phyloP scores from a whole-genome alignment of 2,113 vertebrate species.

The Hyperopisus bebe region DNA sequence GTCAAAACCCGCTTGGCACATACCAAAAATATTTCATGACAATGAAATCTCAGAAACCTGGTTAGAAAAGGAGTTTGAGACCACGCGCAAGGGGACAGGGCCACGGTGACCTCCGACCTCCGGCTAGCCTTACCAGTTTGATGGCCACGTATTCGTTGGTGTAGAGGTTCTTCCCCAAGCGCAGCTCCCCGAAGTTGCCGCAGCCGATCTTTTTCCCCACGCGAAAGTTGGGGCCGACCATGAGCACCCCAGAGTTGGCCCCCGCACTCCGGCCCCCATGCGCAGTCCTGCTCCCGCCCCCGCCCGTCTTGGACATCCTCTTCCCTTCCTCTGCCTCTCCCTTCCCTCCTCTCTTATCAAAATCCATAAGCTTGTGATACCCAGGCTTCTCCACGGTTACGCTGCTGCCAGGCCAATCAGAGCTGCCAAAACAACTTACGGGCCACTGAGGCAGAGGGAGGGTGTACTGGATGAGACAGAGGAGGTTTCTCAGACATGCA shows the following conservation, averaged over 20 bases:
- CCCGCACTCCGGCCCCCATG: slow-evolving; percentile 71
- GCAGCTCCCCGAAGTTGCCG: slow-evolving; percentile 94
- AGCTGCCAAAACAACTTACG: slow-evolving; percentile 63
- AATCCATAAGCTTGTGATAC: slow-evolving; percentile 99
- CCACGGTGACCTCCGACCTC: background rate
- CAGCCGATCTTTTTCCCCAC: slow-evolving; percentile 98
- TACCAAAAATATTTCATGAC: background rate
- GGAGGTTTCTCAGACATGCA: slow-evolving; percentile 10
- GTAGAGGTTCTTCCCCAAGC: slow-evolving; percentile 96
- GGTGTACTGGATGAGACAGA: slow-evolving; percentile 26
- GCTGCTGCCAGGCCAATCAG: slow-evolving; percentile 82
- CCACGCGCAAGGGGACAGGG: background rate
- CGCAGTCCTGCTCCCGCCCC: slow-evolving; percentile 65
- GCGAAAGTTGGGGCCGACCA: slow-evolving; percentile 97
- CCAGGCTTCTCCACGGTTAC: slow-evolving; percentile 99
- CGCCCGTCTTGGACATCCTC: slow-evolving; percentile 84
- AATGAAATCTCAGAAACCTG: background rate
- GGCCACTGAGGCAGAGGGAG: slow-evolving; percentile 36
- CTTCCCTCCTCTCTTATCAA: slow-evolving; percentile 98
- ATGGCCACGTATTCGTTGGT: slow-evolving; percentile 98
- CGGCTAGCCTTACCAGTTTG: slow-evolving; percentile 82
- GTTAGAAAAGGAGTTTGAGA: background rate
- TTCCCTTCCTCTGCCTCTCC: slow-evolving; percentile 90
- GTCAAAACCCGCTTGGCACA: background rate
- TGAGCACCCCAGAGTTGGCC: slow-evolving; percentile 89